Base-by-base conservation (phyloP, 2,113 vertebrate species). In the Tringa solitaria region DNA sequence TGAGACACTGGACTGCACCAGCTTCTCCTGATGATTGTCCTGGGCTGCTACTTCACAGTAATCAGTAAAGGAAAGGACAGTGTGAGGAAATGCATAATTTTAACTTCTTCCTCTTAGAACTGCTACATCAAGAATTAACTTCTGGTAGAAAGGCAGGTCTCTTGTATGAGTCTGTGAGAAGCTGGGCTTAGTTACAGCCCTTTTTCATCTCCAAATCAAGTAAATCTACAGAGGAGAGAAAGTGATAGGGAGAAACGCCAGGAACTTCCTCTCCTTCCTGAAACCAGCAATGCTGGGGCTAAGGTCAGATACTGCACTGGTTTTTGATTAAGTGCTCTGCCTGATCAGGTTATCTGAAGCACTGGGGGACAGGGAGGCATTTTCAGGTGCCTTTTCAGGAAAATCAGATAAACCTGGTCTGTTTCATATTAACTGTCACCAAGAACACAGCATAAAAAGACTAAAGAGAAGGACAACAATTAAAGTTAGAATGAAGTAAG, bases 71-170 rank as follows among this genome's bases (percentile, higher is more conserved):
- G 3, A 86, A 57, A 51, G 56, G 4, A 28, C 12, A 28, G 28
- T 0, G 1, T 26, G n/a, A 70, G 30, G 35, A 75, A 76, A 41
- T 17, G 10, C 0, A 1, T 8, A 5, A 59, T 46, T 56, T 61
- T 53, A 75, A 28, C n/a, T 33, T 35, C 26, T 54, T 79, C 46
- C 26, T 68, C 53, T 35, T 8, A 41, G 33, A 72, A 60, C n/a
- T 23, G 8, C 9, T 67, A 1, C 6, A 19, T 26, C 33, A 68
- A 63, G 16, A 61, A 50, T 56, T 50, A 79, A 65, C 23, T 84
- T 61, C 30, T 23, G 27, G 10, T 23, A 12, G 21, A 6, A 56
- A 45, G n/a, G 41, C 46, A 57, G 2, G 4, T 24, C 30, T 73
- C 53, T 33, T 1, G 2, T 35, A 35, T 6, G 16, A 61, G 23